Evolutionary conservation across 2,888 invertebrate genomes (phyloP).

Genomic region (Agrochola macilenta): DNA sequence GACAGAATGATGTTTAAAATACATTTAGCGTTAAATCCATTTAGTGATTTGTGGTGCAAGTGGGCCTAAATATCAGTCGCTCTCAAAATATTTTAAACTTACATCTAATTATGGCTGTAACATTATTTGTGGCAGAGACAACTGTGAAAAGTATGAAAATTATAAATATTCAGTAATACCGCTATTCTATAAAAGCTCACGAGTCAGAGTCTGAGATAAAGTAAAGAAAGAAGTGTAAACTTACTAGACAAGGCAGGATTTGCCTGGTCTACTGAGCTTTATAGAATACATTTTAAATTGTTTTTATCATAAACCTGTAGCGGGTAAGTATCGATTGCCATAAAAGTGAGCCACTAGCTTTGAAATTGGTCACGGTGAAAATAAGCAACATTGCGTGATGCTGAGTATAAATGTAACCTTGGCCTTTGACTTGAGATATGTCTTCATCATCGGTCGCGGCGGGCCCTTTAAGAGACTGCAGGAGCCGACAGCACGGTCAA

Average conservation of each 20-base stretch:
- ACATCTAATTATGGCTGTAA: constrained; percentile 37
- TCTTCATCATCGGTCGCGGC: background rate
- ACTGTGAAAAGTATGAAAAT: constrained; percentile 12
- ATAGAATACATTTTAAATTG: background rate
- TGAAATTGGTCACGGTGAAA: background rate
- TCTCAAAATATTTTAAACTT: constrained; percentile 27
- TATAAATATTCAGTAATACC: constrained; percentile 3
- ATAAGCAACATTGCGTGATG: background rate
- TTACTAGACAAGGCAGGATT: background rate
- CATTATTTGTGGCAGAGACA: constrained; percentile 18
- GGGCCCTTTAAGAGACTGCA: background rate
- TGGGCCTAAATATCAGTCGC: constrained; percentile 40
- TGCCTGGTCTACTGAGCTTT: background rate
- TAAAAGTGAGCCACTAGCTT: background rate
- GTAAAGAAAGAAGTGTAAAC: background rate
- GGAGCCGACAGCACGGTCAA: background rate
- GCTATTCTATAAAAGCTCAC: background rate
- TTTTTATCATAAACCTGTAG: background rate
- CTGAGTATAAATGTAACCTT: background rate
- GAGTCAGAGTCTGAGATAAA: background rate
- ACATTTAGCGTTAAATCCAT: background rate
- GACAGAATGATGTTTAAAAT: background rate
- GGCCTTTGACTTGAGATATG: background rate
- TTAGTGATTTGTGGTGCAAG: background rate
- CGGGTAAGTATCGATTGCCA: background rate